These are phyloP conservation scores for Pavo muticus DNA, from an alignment of 2,113 vertebrate species.

Conservation along the genomic window DNA sequence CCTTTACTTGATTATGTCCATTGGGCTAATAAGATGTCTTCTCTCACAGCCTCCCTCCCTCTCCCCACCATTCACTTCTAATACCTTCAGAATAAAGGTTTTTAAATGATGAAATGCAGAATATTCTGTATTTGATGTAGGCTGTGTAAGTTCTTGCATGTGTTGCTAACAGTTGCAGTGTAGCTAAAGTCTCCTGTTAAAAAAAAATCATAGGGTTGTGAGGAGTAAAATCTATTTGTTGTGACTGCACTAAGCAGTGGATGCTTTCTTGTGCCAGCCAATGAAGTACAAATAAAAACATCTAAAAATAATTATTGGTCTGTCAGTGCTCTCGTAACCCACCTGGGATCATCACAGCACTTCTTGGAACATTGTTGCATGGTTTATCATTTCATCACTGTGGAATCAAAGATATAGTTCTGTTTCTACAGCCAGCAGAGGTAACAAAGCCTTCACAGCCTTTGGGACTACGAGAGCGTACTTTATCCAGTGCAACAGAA, in stretches of 20 bases:
- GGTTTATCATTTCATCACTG: neutral
- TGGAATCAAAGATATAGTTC: rapidly evolving
- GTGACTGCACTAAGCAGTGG: neutral
- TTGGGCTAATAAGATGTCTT: neutral
- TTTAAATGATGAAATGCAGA: neutral
- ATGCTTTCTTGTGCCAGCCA: neutral
- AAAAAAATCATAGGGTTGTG: neutral
- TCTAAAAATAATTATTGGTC: neutral
- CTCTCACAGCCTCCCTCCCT: rapidly evolving
- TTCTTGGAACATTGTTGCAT: neutral
- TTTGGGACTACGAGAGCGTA: neutral
- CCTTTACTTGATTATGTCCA: neutral
- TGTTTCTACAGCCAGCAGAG: constrained; percentile 47
- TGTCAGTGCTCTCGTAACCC: neutral
- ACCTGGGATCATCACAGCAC: rapidly evolving
- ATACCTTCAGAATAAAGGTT: neutral
- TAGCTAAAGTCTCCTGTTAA: neutral
- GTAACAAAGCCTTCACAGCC: neutral
- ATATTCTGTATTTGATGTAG: neutral
- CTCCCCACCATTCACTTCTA: neutral
- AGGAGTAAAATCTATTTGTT: neutral
- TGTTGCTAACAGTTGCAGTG: neutral
- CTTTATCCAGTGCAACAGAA: neutral
- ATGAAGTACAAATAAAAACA: neutral
- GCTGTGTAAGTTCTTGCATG: neutral